phyloP scores from a whole-genome alignment of 2,113 vertebrate species.

The Deroptyus accipitrinus region DNA sequence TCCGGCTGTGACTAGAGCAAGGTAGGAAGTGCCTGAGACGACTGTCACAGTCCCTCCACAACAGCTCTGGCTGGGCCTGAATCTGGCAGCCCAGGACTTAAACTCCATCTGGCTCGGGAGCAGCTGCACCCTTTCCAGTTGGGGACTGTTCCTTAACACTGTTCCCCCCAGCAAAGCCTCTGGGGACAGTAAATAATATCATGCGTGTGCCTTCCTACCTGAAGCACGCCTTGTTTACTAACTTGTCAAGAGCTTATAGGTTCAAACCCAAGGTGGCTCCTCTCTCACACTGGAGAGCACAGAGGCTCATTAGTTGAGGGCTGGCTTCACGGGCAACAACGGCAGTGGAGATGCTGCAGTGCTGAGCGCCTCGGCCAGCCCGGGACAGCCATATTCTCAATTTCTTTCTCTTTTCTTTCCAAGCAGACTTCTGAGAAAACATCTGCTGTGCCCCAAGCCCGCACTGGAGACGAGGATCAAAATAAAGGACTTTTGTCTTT shows the following conservation, averaged over 20 bases:
- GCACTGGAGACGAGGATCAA: slow-evolving; percentile 43
- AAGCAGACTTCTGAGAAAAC: slow-evolving; percentile 40
- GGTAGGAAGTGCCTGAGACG: not conserved
- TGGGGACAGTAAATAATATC: not conserved
- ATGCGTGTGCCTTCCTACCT: not conserved
- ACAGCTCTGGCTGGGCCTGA: not conserved
- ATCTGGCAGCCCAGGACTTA: not conserved
- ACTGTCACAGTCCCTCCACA: not conserved
- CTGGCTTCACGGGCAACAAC: fast-evolving
- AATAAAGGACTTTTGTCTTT: slow-evolving; percentile 70
- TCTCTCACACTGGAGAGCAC: fast-evolving
- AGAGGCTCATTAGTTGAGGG: fast-evolving
- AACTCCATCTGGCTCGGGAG: not conserved
- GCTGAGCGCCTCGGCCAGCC: not conserved
- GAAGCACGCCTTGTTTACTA: not conserved
- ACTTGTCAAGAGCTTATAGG: not conserved
- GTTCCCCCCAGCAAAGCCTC: not conserved
- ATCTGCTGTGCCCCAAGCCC: slow-evolving; percentile 41
- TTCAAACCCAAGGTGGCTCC: fast-evolving
- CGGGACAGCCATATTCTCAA: not conserved
- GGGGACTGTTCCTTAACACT: not conserved
- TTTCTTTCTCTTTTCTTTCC: not conserved
- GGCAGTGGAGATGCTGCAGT: not conserved
- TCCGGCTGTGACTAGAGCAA: not conserved
- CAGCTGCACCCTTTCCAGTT: not conserved